These are phyloP conservation scores for Etheostoma spectabile DNA, from an alignment of 2,113 vertebrate genomes.

Conservation along the genomic window DNA sequence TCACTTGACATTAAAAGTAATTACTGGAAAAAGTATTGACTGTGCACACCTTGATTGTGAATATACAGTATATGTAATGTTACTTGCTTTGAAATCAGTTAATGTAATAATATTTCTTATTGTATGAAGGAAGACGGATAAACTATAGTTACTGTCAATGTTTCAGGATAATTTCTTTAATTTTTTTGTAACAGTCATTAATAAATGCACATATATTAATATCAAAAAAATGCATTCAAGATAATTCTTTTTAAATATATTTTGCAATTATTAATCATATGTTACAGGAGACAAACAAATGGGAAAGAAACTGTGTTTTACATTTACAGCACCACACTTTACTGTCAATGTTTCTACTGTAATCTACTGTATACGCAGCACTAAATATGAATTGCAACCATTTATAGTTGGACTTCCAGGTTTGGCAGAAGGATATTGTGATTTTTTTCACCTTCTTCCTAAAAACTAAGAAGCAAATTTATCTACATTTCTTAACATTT, in stretches of 20 bases:
- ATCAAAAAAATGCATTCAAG: constrained; percentile 61
- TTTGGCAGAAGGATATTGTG: not conserved
- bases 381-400: not conserved
- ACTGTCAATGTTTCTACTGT: not conserved
- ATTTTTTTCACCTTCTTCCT: not conserved
- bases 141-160: constrained; percentile 30
- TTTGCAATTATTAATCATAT: constrained; percentile 3
- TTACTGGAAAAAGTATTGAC: constrained; percentile 36
- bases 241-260: constrained; percentile 2
- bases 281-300: not conserved
- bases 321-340: not conserved
- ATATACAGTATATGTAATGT: constrained; percentile 43
- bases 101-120: constrained; percentile 34
- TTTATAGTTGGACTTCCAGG: not conserved
- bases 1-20: constrained; percentile 44
- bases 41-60: constrained; percentile 37
- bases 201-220: constrained; percentile 40
- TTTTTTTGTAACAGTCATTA: constrained; percentile 50
- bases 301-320: not conserved
- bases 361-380: not conserved
- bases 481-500: not conserved
- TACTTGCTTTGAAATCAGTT: constrained; percentile 51
- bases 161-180: not conserved
- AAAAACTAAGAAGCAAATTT: not conserved
- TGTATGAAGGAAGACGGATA: constrained; percentile 30